Evolutionary conservation across 1,140 invertebrate species (phyloP).

Genomic region (Acyrthosiphon pisum): DNA sequence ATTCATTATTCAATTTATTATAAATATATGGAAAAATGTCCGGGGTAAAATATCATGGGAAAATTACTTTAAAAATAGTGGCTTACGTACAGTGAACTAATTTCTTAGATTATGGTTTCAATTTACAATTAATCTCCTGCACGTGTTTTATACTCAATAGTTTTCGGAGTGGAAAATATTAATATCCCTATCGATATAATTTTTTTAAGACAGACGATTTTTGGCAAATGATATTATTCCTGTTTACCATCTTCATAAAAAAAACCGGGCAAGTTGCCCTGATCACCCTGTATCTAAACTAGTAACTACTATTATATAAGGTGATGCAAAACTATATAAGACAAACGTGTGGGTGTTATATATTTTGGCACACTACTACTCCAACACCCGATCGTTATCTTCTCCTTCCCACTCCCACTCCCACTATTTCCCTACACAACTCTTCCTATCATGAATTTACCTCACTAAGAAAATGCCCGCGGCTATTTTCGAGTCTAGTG

Average conservation of each 20-base stretch:
- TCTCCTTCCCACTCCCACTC: conserved; percentile 41
- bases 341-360: conserved; percentile 42
- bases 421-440: conserved; percentile 42
- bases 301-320: conserved; percentile 35
- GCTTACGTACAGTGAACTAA: neutral
- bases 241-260: conserved; percentile 47
- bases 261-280: conserved; percentile 53
- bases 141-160: conserved; percentile 16
- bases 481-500: conserved; percentile 55
- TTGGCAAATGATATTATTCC: conserved; percentile 44
- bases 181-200: conserved; percentile 42
- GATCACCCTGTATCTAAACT: conserved; percentile 50
- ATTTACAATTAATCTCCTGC: neutral
- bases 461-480: conserved; percentile 55
- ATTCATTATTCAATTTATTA: neutral
- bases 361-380: conserved; percentile 47
- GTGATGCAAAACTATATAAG: conserved; percentile 48
- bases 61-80: neutral
- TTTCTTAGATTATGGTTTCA: neutral
- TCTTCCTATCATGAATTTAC: conserved; percentile 48
- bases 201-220: conserved; percentile 30
- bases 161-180: conserved; percentile 42
- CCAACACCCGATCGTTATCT: conserved; percentile 51
- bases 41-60: neutral
- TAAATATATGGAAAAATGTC: neutral